phyloP scores from a whole-genome alignment of 1,140 invertebrate genomes.

The Stegodyphus mimosarum region DNA sequence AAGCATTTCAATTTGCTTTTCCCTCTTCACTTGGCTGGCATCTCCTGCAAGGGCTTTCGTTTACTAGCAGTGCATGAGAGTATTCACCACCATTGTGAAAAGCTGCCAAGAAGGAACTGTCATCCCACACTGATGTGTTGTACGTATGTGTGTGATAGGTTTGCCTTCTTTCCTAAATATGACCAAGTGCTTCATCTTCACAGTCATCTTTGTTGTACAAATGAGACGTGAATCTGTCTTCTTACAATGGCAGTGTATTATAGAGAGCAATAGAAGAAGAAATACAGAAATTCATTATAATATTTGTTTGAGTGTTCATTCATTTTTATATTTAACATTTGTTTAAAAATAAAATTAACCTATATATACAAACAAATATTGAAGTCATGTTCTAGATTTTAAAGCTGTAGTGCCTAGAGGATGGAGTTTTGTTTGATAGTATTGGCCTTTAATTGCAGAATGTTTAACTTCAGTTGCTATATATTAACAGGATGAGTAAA shows the following conservation, averaged over 20 bases:
- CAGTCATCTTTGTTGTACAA: conserved; percentile 60
- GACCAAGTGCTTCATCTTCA: conserved; percentile 60
- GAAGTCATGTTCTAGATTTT: no score
- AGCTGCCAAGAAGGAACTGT: conserved; percentile 33
- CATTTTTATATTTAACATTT: no score
- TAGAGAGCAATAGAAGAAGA: conserved; percentile 51
- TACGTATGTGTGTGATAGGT: conserved; percentile 52
- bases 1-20: neutral
- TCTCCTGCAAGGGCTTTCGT: conserved; percentile 26
- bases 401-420: no score
- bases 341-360: no score
- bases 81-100: conserved; percentile 29
- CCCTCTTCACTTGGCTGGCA: neutral
- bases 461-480: no score
- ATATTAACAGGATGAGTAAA: no score
- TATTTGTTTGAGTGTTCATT: neutral
- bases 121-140: conserved; percentile 39
- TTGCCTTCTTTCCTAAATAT: conserved; percentile 58
- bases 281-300: conserved; percentile 59
- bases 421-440: no score
- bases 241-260: conserved; percentile 56
- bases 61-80: conserved; percentile 44
- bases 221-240: conserved; percentile 41
- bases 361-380: no score
- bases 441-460: no score